Base-by-base conservation (phyloP, 2,888 invertebrate species). In the Euplagia quadripunctaria region DNA sequence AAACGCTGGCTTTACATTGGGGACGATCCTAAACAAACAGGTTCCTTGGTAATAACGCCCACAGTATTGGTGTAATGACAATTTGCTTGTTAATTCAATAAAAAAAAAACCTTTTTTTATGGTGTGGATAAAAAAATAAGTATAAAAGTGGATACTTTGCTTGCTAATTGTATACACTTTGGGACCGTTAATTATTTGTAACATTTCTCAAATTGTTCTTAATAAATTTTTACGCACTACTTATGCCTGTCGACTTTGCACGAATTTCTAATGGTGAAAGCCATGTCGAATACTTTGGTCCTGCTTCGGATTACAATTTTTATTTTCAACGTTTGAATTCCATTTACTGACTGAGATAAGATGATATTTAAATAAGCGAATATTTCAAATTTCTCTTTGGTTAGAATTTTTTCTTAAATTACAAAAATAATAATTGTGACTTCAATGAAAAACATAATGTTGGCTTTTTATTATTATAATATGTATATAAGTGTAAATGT, bases 51-150 rank as follows among this genome's bases (percentile, higher is more conserved):
- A 83, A 82, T 83, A 82, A 80, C 71, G 73, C 67, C 79, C 75
- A 76, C 75, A 78, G 71, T 77, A 82, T 81, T 81, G 80, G 75
- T 81, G 74, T 73, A 76, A 82, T 82, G 80, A 80, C 81, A 73
- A 81, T 82, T 80, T 64, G 73, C 72, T 78, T 75, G 78, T 82
- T 81, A 83, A 83, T 82, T 82, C 75, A 81, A 82, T 81, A 78
- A 51, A 80, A 82, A 77, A 69, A 43, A 31, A 31, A 1, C 31
- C 75, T 75, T 78, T 46, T 46, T 46, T 82, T 77, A 77, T 75
- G 64, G 71, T 75, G 70, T 74, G 70, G 52, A 69, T 71, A 67
- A 73, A 77, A 64, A 73, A 77, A 77, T 81, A 79, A 76, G 70
- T 72, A 79, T 64, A 31, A 31, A 31, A 31, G 31, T 65, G 70